phyloP scores from a whole-genome alignment of 2,113 vertebrate species.

The Platichthys stellatus region DNA sequence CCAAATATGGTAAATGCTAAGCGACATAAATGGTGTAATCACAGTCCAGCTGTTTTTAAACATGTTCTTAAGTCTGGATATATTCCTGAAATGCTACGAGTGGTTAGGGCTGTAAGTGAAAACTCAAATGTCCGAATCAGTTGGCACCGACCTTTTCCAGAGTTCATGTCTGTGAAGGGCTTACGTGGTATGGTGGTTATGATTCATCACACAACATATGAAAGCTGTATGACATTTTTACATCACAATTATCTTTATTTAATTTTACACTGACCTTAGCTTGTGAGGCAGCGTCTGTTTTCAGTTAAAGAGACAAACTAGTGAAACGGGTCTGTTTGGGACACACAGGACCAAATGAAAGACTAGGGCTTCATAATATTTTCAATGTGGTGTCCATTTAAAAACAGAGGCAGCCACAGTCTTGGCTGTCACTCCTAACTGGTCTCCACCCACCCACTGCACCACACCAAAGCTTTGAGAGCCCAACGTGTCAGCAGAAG shows the following conservation, averaged over 20 bases:
- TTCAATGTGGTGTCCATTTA: conserved; percentile 40
- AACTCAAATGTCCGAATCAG: no score
- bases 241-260: not conserved
- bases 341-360: conserved; percentile 35
- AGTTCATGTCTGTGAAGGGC: no score
- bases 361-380: conserved; percentile 21
- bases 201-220: not conserved
- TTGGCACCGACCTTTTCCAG: no score
- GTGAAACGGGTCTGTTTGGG: not conserved
- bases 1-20: not conserved
- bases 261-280: not conserved
- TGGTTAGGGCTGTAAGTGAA: no score
- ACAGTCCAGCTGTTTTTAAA: no score
- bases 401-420: conserved; percentile 41
- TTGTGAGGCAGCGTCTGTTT: not conserved
- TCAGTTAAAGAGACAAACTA: not conserved
- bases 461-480: conserved; percentile 50
- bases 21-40: not conserved
- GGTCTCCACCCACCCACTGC: conserved; percentile 62
- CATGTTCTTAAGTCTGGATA: no score
- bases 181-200: not conserved
- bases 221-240: not conserved
- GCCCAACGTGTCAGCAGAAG: conserved; percentile 44
- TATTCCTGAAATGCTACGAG: no score
- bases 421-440: conserved; percentile 52